phyloP scores from a whole-genome alignment of 1,140 invertebrate genomes.

The Ceratina calcarata region DNA sequence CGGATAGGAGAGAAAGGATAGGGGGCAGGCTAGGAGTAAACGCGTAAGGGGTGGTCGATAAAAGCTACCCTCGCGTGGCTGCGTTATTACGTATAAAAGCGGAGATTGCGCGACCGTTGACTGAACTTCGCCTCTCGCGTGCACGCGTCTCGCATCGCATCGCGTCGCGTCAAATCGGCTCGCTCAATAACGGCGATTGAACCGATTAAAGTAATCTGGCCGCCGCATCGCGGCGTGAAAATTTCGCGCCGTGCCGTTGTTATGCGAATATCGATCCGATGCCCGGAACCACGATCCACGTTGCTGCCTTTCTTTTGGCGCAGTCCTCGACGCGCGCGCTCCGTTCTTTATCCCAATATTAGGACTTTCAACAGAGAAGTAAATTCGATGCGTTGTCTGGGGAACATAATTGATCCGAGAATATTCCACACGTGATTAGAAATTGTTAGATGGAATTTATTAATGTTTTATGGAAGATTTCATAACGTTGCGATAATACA shows the following conservation, averaged over 20 bases:
- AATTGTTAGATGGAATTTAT: too few relatives aligned
- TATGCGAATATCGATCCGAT: slow-evolving; percentile 39
- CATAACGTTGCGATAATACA: neutral
- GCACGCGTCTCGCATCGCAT: slow-evolving; percentile 25
- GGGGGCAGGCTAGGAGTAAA: slow-evolving; percentile 45
- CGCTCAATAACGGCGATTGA: slow-evolving; percentile 56
- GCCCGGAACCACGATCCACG: slow-evolving; percentile 8
- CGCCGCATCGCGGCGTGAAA: slow-evolving; percentile 6
- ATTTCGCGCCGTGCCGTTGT: slow-evolving; percentile 38
- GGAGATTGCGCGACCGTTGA: slow-evolving; percentile 59
- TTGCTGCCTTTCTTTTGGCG: slow-evolving; percentile 20
- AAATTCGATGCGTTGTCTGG: too few relatives aligned
- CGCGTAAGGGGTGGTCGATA: slow-evolving; percentile 62
- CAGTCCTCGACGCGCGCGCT: slow-evolving; percentile 17
- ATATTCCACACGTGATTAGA: too few relatives aligned
- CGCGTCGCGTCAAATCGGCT: slow-evolving; percentile 1
- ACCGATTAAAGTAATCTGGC: slow-evolving; percentile 52
- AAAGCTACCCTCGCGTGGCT: slow-evolving; percentile 62
- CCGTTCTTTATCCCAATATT: too few relatives aligned
- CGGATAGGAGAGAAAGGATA: slow-evolving; percentile 9
- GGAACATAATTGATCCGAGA: too few relatives aligned
- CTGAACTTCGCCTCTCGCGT: slow-evolving; percentile 41
- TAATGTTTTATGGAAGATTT: neutral
- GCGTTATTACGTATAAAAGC: slow-evolving; percentile 65
- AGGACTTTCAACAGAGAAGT: too few relatives aligned